These are phyloP conservation scores for Drosophila kokeensis DNA, from an alignment of 2,888 invertebrate species.

Conservation along the genomic window DNA sequence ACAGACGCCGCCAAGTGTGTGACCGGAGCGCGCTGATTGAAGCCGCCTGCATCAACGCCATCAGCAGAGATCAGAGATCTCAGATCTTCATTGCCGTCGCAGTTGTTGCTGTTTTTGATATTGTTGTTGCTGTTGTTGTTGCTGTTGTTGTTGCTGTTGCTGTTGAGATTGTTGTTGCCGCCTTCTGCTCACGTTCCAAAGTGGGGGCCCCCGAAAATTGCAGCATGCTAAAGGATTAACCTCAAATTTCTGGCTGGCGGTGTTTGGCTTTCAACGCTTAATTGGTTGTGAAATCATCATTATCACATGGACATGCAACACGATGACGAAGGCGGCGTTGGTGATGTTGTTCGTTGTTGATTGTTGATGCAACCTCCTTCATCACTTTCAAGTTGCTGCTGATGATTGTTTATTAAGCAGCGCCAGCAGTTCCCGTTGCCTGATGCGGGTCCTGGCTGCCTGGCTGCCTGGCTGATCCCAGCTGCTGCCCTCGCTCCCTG, in stretches of 20 bases:
- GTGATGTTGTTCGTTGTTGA: conserved; percentile 33
- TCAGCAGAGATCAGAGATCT: conserved; percentile 67
- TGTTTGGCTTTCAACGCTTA: conserved; percentile 82
- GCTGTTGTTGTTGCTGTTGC: conserved; percentile 34
- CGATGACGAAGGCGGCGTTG: conserved; percentile 35
- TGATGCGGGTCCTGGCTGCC: conserved; percentile 53
- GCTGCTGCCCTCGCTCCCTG: conserved; percentile 11
- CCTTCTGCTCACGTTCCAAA: conserved; percentile 74
- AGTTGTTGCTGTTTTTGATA: conserved; percentile 26
- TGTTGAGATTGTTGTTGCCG: conserved; percentile 55
- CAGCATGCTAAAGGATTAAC: conserved; percentile 79
- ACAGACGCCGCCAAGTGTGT: conserved; percentile 75
- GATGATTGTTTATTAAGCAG: conserved; percentile 82
- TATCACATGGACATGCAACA: conserved; percentile 75
- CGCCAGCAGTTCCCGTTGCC: conserved; percentile 62
- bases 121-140: conserved; percentile 2
- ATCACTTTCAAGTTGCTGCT: conserved; percentile 59
- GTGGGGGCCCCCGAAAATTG: conserved; percentile 71
- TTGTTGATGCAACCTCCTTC: conserved; percentile 61
- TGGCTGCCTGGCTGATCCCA: neutral
- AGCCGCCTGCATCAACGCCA: conserved; percentile 81
- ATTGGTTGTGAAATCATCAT: conserved; percentile 82
- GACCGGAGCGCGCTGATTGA: conserved; percentile 76
- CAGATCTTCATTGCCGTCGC: conserved; percentile 66
- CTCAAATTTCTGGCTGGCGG: conserved; percentile 81